Base-by-base conservation (phyloP, 2,797 vertebrate genomes). In the Danio albolineatus region DNA sequence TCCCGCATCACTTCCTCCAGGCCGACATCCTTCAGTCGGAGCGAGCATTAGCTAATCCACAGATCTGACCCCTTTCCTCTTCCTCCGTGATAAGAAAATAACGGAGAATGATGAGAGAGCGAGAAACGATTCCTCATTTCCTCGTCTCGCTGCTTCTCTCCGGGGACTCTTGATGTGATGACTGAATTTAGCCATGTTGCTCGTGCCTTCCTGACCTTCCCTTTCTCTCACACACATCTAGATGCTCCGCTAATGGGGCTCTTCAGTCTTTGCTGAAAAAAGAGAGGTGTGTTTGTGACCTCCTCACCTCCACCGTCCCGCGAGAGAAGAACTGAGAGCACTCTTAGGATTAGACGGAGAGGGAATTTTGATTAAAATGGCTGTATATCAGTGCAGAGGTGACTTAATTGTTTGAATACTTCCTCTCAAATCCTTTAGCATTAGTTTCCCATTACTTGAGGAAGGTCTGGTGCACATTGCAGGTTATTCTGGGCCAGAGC, bases 171-270 rank as follows among this genome's bases (percentile, higher is more conserved):
- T 90, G 88, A 91, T 89, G 91, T 87, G 92, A 89, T 94, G 92
- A 93, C 91, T 92, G 91, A 92, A 91, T 93, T 92, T 88, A 66
- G 79, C 91, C 92, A 91, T 94, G 93, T 94, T 91, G 92, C 92
- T 90, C 84, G 82, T 16, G 84, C 71, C 83, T 75, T 49, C 72
- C 59, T 39, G 44, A 86, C 85, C 79, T 59, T 60, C 85, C 82
- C 81, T 67, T 59, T 79, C 82, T 59, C 48, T 73, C 72, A 77
- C 79, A 79, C 62, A 72, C 84, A 79, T 54, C 76, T 83, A 44
- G 86, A 86, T 76, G 80, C 84, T 79, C 7, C 76, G 81, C 87
- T 92, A 93, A 92, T 92, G 91, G 90, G 83, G 51, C 38, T 87
- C 67, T 79, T 85, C 86, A 87, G 73, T 87, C 84, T 80, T 82